Evolutionary conservation across 2,888 invertebrate species (phyloP).

Genomic region (Chouioia cunea): DNA sequence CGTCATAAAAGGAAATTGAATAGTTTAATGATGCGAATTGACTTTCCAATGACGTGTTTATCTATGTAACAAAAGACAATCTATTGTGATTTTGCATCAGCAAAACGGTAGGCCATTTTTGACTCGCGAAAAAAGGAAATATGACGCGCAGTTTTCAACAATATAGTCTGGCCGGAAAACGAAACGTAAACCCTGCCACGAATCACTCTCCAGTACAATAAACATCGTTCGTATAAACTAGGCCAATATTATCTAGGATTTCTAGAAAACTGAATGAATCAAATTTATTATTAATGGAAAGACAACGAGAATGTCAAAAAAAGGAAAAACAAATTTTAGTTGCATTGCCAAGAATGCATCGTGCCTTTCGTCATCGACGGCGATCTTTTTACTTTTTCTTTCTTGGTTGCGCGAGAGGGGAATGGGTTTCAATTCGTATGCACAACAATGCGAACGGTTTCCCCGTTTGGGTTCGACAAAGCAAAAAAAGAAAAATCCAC

Average conservation of each 20-base stretch:
- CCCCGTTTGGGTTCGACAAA: constrained; percentile 21
- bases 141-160: too few species aligned
- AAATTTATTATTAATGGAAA: constrained; percentile 18
- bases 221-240: background rate
- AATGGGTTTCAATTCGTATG: constrained; percentile 26
- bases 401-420: background rate
- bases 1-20: too few species aligned
- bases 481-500: background rate
- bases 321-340: constrained; percentile 5
- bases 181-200: background rate
- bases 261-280: constrained; percentile 20
- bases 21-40: too few species aligned
- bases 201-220: background rate
- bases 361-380: background rate
- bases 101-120: too few species aligned
- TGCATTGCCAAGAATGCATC: background rate
- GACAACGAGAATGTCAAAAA: background rate
- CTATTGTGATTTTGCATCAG: too few species aligned
- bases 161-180: background rate
- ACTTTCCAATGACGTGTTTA: too few species aligned
- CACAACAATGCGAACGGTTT: constrained; percentile 32
- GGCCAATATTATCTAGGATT: too few species aligned
- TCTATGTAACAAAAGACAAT: too few species aligned
- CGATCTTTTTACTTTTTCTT: too few species aligned
- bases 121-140: too few species aligned